A percentile compares a stretch with the other conserved stretches of the same genome.
These are phyloP conservation scores for Micronycteris hirsuta DNA, from an alignment of 2,113 vertebrate genomes.

Conservation along the genomic window DNA sequence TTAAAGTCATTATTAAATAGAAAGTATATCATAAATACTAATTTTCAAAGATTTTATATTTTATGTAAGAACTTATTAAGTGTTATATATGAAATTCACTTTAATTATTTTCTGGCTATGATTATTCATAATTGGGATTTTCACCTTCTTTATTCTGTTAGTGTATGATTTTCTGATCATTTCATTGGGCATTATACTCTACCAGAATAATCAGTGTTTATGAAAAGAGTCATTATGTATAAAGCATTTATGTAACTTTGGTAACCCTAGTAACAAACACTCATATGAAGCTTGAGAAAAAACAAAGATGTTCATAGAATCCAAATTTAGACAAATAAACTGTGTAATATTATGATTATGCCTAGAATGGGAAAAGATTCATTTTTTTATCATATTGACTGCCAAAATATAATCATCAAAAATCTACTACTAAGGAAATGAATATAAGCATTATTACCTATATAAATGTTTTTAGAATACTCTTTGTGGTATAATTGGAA, in stretches of 20 bases:
- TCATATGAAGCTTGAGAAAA: not conserved
- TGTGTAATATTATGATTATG: not conserved
- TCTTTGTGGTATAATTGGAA: not conserved
- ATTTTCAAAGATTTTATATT: not conserved
- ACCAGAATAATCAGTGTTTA: not conserved
- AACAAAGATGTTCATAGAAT: not conserved
- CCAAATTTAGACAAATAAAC: not conserved
- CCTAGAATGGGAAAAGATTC: not conserved
- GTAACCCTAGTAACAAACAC: not conserved
- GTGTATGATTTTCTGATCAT: not conserved
- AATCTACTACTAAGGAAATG: not conserved
- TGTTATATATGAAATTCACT: not conserved
- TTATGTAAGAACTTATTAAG: not conserved
- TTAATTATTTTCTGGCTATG: not conserved
- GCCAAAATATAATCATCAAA: not conserved
- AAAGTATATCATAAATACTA: not conserved
- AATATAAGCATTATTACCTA: not conserved
- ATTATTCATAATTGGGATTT: not conserved
- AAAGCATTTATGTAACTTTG: not conserved
- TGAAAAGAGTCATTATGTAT: not conserved
- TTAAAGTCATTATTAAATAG: not conserved
- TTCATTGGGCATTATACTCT: not conserved
- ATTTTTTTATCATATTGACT: not conserved
- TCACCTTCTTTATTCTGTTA: not conserved
- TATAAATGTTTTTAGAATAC: not conserved